Base-by-base conservation (phyloP, 1,140 invertebrate species). In the Mycetomoellerius zeteki region DNA sequence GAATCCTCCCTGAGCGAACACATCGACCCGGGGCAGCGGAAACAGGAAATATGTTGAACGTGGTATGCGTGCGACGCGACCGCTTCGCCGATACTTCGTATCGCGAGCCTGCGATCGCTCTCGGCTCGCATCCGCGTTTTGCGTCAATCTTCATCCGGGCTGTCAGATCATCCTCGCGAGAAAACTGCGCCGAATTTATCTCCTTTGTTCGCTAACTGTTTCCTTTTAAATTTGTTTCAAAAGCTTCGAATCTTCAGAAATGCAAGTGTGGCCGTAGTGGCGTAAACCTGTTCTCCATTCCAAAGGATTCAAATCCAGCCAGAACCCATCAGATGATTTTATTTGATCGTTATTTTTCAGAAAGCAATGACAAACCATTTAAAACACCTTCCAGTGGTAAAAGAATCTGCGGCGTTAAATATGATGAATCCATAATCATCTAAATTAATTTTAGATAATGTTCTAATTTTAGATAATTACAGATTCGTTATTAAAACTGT, bases 21-120 rank as follows among this genome's bases (percentile, higher is more conserved):
- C 21, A 14, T 30, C n/a, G 62, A 47, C n/a, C 54, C 80, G 80
- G 56, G 37, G 54, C 54, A 24, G 69, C 37, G 80, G 69, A 75
- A 84, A 84, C 56, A 84, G 54, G 54, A 84, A 75, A 60, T 75
- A 71, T 37, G 21, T 33, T 52, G 27, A n/a, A 8, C 78, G 78
- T 19, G 67, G 56, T 43, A n/a, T n/a, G 50, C 80, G 54, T 24
- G 54, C 69, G 67, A 60, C 37, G 80, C 67, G 80, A 73, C 37
- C 69, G 65, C 67, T 60, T 73, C 37, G 54, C 24, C 37, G 37
- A 33, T 75, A 84, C 69, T 84, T 75, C 19, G 69, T 84, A 84
- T 60, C 67, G 69, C 67, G 37, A 43, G 33, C 14, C 10, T 19
- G 30, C 52, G 52, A 19, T 58, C 80, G 69, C 67, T 19, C 19